Conservation (phyloP, 2,888 invertebrate species). For the Drosophila borborema region DNA sequence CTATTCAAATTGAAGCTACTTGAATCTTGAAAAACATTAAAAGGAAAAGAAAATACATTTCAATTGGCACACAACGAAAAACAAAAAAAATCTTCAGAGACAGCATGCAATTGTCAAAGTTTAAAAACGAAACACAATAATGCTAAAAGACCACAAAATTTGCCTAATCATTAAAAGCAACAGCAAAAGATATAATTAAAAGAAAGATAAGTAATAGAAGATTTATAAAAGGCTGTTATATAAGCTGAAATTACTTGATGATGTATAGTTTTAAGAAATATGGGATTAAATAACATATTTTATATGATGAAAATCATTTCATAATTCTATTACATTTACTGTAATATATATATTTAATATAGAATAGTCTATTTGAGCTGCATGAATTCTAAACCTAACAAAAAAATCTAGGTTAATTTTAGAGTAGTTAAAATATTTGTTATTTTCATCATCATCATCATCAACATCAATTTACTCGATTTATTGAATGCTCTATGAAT, state of each 20-base stretch:
- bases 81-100: conserved; percentile 11
- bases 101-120: conserved; percentile 21
- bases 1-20: conserved; percentile 51
- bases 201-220: neutral
- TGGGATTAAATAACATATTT: neutral
- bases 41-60: conserved; percentile 29
- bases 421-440: neutral
- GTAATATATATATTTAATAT: neutral
- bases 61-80: conserved; percentile 33
- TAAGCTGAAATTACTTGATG: neutral
- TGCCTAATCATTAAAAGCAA: neutral
- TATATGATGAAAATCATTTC: no score
- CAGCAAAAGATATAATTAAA: neutral
- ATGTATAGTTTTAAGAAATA: neutral
- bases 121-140: conserved; percentile 4
- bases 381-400: no score
- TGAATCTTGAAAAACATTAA: conserved; percentile 38
- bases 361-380: no score
- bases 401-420: neutral
- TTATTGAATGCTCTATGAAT: neutral
- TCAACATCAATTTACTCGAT: neutral
- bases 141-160: neutral
- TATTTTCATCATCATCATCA: no score
- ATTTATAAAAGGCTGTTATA: neutral
- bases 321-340: no score